Conservation (phyloP, 2,113 vertebrate species). For the Chauna torquata region DNA sequence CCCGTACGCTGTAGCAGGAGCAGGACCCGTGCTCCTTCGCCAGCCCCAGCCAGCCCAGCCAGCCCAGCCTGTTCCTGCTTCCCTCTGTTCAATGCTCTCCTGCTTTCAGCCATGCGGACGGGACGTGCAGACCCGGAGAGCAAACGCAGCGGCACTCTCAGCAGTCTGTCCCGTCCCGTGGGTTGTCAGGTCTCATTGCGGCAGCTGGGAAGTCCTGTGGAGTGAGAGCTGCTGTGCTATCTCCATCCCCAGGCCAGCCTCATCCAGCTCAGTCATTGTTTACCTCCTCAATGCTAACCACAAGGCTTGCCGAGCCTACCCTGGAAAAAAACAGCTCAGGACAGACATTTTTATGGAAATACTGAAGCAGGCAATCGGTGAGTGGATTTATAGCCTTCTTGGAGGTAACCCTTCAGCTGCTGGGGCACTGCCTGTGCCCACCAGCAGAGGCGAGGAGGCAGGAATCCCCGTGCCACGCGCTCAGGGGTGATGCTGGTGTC, state of each 20-base stretch:
- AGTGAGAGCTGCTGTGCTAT: background rate
- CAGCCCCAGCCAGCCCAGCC: rapidly evolving
- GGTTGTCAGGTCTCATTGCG: background rate
- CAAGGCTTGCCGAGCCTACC: background rate
- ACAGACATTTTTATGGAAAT: conserved; percentile 24
- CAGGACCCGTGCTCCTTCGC: background rate
- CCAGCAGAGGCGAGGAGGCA: background rate
- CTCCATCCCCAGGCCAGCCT: background rate
- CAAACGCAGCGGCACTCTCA: background rate
- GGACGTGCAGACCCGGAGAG: background rate
- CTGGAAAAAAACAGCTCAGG: conserved; percentile 8
- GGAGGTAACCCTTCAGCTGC: conserved; percentile 14
- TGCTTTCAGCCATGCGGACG: background rate
- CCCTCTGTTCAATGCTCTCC: background rate
- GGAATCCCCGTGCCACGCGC: background rate
- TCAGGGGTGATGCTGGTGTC: background rate
- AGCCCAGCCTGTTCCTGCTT: background rate
- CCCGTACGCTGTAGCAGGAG: rapidly evolving
- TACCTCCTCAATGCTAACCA: conserved; percentile 21
- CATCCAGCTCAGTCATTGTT: conserved; percentile 14
- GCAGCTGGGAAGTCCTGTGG: background rate
- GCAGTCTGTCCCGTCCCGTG: rapidly evolving
- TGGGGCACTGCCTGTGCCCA: background rate
- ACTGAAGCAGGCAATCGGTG: background rate
- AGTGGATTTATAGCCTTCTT: background rate